These are phyloP conservation scores for Drosophila testacea DNA, from an alignment of 2,888 invertebrate genomes.

Conservation along the genomic window DNA sequence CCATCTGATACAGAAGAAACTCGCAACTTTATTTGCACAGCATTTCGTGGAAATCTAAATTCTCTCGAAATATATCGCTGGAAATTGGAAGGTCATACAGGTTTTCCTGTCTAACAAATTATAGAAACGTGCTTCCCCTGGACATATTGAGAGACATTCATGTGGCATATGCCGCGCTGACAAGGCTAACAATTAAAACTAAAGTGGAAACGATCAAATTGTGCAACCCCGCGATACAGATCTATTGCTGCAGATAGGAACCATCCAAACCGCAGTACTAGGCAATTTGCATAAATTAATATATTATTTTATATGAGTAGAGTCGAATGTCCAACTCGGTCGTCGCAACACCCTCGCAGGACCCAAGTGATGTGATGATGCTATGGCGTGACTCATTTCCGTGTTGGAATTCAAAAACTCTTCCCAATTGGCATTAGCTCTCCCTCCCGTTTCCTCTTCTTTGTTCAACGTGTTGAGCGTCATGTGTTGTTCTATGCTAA, in stretches of 20 bases:
- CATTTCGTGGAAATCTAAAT: slow-evolving; percentile 75
- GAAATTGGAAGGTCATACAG: slow-evolving; percentile 68
- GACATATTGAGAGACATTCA: background rate
- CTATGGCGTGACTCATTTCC: slow-evolving; percentile 71
- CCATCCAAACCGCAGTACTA: slow-evolving; percentile 51
- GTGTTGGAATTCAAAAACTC: slow-evolving; percentile 37
- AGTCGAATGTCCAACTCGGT: slow-evolving; percentile 44
- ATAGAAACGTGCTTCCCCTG: slow-evolving; percentile 44
- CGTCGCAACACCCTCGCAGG: slow-evolving; percentile 52
- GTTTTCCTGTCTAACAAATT: slow-evolving; percentile 55
- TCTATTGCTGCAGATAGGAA: slow-evolving; percentile 61
- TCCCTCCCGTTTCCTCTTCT: background rate
- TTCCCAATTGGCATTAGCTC: slow-evolving; percentile 70
- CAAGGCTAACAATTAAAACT: slow-evolving; percentile 82
- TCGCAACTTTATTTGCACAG: slow-evolving; percentile 78
- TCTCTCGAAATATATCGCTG: slow-evolving; percentile 69
- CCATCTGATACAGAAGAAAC: slow-evolving; percentile 64
- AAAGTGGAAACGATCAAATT: slow-evolving; percentile 84
- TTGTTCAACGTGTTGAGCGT: slow-evolving; percentile 39
- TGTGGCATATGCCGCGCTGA: slow-evolving; percentile 66
- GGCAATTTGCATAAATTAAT: slow-evolving; percentile 83
- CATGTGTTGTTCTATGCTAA: slow-evolving; percentile 69
- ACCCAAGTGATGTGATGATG: slow-evolving; percentile 42
- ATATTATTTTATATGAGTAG: slow-evolving; percentile 50
- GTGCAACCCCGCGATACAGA: slow-evolving; percentile 63